Percentiles rank a stretch among this genome's conserved stretches.
Evolutionary conservation across 2,797 vertebrate species (phyloP).

Genomic region (Gambusia yucatana): DNA sequence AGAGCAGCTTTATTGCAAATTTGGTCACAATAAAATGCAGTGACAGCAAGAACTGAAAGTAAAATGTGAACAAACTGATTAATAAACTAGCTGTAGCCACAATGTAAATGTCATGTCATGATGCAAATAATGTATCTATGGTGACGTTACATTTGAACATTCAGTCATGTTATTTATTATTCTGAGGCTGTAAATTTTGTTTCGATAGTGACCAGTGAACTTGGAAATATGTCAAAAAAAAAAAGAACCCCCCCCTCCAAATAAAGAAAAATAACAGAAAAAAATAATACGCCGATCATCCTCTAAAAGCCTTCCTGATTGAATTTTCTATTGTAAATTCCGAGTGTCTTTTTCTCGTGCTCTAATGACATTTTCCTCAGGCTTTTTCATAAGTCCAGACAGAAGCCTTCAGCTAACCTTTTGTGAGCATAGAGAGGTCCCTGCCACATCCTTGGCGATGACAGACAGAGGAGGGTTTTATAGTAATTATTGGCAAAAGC

Average conservation of each 20-base stretch:
- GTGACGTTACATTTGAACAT: background rate
- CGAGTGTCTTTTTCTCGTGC: constrained; percentile 73
- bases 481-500: constrained; percentile 91
- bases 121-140: background rate
- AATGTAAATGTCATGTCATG: background rate
- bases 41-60: background rate
- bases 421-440: constrained; percentile 72
- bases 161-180: background rate
- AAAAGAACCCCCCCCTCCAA: background rate
- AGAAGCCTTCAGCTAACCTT: constrained; percentile 82
- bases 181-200: background rate
- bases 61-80: background rate
- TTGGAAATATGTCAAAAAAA: constrained; percentile 6
- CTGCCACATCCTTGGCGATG: constrained; percentile 76
- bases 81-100: background rate
- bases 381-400: constrained; percentile 82
- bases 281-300: constrained; percentile 14
- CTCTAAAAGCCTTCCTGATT: constrained; percentile 73
- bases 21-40: background rate
- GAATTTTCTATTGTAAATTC: constrained; percentile 77
- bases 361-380: constrained; percentile 85
- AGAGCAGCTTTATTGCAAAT: background rate
- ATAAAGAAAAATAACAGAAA: background rate
- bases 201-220: background rate
- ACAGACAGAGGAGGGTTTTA: constrained; percentile 77